Base-by-base conservation (phyloP, 2,113 vertebrate species). In the Pygoscelis adeliae region DNA sequence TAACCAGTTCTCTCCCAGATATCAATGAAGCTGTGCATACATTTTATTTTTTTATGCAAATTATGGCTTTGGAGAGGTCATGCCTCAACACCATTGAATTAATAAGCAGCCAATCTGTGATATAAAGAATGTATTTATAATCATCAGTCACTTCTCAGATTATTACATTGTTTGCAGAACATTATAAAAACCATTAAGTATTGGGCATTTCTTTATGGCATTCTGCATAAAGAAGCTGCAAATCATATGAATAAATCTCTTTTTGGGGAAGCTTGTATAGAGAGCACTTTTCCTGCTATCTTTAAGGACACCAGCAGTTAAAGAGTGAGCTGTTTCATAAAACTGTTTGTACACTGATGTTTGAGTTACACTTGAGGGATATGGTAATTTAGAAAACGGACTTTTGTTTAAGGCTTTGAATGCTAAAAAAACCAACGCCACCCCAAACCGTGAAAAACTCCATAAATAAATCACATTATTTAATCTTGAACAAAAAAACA, bases 1-100 rank as follows among this genome's bases (percentile, higher is more conserved):
- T 95, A 97, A 97, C 89, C 74, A 96, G 72, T 66, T 95, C 67
- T 91, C 86, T 97, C 89, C 79, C 84, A 94, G 92, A 92, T 95
- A 95, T 38, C 82, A 79, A 50, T 50, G 52, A 87, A 87, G 59
- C 62, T 93, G n/a, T 74, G 85, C 59, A 80, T 19, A 47, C 46
- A 76, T 87, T 87, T 95, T 87, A 65, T 78, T 84, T 87, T 91
- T 89, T 65, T 18, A 94, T 95, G 72, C 56, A 83, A 92, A 90
- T 63, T 80, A 84, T 46, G 18, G 67, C 76, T 97, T 94, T 73
- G 59, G 56, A 90, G 90, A 90, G 87, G 81, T 96, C 88, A 81
- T 86, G 91, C 72, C 83, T 95, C 63, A 87, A 95, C 40, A 90
- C 42, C 49, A 92, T n/a, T 84, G 66, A 94, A 93, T 88, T 88